Percentiles rank a stretch among this genome's conserved stretches.
Conservation (phyloP, 1,140 invertebrate species). For the Aethina tumida region DNA sequence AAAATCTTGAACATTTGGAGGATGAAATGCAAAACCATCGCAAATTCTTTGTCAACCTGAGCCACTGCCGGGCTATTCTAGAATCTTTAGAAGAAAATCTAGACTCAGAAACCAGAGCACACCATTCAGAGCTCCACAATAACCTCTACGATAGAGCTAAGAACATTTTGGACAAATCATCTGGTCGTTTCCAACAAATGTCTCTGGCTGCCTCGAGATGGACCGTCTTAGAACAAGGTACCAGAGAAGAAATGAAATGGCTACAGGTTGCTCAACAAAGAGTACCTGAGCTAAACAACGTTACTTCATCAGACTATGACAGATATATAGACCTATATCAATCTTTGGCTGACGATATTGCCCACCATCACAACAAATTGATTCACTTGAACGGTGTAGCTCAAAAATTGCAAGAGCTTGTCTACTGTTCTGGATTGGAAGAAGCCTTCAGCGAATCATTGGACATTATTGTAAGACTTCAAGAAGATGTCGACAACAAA, state of each 20-base stretch:
- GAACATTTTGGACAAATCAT: constrained; percentile 65
- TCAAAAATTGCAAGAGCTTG: constrained; percentile 58
- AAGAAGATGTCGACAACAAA: constrained; percentile 62
- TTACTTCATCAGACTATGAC: constrained; percentile 70
- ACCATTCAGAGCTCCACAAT: constrained; percentile 64
- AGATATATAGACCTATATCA: constrained; percentile 76
- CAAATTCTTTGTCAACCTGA: constrained; percentile 79
- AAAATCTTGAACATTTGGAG: constrained; percentile 62
- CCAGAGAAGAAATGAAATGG: constrained; percentile 74
- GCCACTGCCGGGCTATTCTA: constrained; percentile 71
- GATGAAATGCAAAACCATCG: constrained; percentile 82
- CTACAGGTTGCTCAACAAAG: constrained; percentile 68
- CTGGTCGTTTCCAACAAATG: constrained; percentile 68
- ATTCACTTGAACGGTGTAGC: constrained; percentile 61
- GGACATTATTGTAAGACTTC: constrained; percentile 56
- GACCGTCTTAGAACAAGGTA: constrained; percentile 67
- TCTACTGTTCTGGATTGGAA: constrained; percentile 61
- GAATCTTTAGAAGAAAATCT: constrained; percentile 76
- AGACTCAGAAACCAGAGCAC: constrained; percentile 63
- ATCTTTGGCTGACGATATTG: constrained; percentile 63
- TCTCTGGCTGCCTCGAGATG: constrained; percentile 71
- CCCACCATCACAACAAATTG: constrained; percentile 65
- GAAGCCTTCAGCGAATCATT: constrained; percentile 56
- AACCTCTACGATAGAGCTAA: constrained; percentile 63
- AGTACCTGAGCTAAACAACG: constrained; percentile 64